Evolutionary conservation across 2,797 vertebrate genomes (phyloP).

Genomic region (Paratrypauchen microcephalus): DNA sequence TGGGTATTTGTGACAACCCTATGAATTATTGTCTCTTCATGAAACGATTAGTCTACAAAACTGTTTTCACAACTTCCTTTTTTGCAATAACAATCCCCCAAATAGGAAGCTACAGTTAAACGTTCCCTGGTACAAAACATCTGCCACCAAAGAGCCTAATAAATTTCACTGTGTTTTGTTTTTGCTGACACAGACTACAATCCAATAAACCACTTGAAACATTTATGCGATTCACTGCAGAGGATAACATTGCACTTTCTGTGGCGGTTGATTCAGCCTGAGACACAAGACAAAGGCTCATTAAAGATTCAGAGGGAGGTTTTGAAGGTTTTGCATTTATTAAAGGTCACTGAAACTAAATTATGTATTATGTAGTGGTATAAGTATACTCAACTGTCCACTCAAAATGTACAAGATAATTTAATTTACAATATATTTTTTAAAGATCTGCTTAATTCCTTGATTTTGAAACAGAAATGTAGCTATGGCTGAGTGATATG

Average conservation of each 20-base stretch:
- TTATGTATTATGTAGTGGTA: constrained; percentile 52
- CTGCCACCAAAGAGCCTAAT: constrained; percentile 16
- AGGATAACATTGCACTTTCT: constrained; percentile 8
- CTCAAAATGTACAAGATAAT: not conserved
- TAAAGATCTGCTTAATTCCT: not conserved
- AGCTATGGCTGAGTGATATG: no score
- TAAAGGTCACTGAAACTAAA: constrained; percentile 52
- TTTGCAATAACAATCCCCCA: not conserved
- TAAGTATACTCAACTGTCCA: constrained; percentile 5
- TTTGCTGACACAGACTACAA: constrained; percentile 12
- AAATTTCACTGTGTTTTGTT: constrained; percentile 30
- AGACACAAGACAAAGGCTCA: constrained; percentile 18
- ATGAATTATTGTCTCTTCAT: not conserved
- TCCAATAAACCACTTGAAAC: constrained; percentile 21
- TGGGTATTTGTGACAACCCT: not conserved
- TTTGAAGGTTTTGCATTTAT: constrained; percentile 49
- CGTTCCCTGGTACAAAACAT: constrained; percentile 30
- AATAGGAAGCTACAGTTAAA: not conserved
- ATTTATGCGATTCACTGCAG: constrained; percentile 16
- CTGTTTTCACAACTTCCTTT: not conserved
- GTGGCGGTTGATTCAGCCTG: constrained; percentile 19
- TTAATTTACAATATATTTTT: not conserved
- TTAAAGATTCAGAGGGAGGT: constrained; percentile 55
- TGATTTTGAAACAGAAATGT: not conserved
- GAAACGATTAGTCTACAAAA: not conserved